Evolutionary conservation across 2,113 vertebrate genomes (phyloP), one percentile per base, ranked within the genome.

Genomic region (Rhinichthys klamathensis): DNA sequence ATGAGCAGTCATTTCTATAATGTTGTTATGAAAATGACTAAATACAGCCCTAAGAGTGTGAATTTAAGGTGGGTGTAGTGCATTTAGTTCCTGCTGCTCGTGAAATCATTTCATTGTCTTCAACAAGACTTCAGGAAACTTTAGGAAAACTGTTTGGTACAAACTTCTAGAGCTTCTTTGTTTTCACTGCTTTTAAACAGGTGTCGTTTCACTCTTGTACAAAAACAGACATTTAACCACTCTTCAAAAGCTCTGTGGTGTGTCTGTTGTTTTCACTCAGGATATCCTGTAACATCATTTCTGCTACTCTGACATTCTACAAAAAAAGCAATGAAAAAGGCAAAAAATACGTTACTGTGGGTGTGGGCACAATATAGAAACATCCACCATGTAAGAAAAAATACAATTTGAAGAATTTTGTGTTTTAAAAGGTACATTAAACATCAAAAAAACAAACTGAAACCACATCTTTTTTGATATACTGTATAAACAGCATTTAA

Each of bases 251-350:
- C 58, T 67, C 30, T 74, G 80, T 27, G 63, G 83, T 12, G 60
- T 58, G 56, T 63, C 18, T 79, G 58, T 69, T 74, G 76, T 77
- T 82, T 83, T 87, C 80, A 86, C 81, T 84, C 89, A 89, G 89
- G 89, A 89, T 79, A 88, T 89, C 89, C 89, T 88, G 86, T 89
- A 84, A 81, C 80, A 86, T 74, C 77, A 78, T 82, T 84, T 88
- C 23, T 86, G 87, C 38, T 82, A 61, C 76, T 82, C 77, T 84
- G 56, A 86, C 65, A 51, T 75, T 86, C 51, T 25, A 77, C 51
- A 32, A 63, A 41, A 51, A 75, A 75, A 25, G 46, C 25, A 21
- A 51, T 51, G 44, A 49, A 41, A 70, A 38, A n/a, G 8, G 12
- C 2, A 16, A 27, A 80, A n/a, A 69, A 80, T 76, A 80, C 51